phyloP scores from a whole-genome alignment of 2,888 invertebrate genomes.

The Galerucella nymphaeae region DNA sequence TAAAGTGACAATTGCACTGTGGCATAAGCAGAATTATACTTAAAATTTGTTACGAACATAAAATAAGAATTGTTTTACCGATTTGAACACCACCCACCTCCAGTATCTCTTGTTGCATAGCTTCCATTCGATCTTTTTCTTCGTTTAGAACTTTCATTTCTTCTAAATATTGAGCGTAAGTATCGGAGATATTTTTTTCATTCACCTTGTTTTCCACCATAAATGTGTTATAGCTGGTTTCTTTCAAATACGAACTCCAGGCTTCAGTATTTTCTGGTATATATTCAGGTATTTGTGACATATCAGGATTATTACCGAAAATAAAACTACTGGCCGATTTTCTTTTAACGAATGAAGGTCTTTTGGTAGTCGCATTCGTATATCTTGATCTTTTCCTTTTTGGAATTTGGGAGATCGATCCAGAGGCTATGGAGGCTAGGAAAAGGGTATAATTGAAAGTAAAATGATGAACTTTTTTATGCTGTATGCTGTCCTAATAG shows the following conservation, averaged over 20 bases:
- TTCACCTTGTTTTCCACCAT: constrained; percentile 46
- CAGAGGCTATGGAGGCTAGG: constrained; percentile 20
- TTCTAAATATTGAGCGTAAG: constrained; percentile 40
- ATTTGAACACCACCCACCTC: constrained; percentile 30
- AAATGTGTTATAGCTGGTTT: constrained; percentile 36
- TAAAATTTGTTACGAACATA: too few species aligned
- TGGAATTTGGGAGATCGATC: constrained; percentile 13
- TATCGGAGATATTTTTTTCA: constrained; percentile 40
- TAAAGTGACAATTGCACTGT: too few species aligned
- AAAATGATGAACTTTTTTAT: not conserved
- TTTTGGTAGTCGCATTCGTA: not conserved
- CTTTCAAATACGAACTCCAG: constrained; percentile 42
- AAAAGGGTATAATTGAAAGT: not conserved
- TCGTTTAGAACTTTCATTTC: constrained; percentile 41
- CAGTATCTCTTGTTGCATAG: constrained; percentile 43
- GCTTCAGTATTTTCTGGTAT: constrained; percentile 47
- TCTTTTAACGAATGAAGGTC: constrained; percentile 25
- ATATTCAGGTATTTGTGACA: constrained; percentile 41
- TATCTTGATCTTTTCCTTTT: constrained; percentile 25
- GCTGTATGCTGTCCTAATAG: too few species aligned
- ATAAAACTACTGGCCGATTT: constrained; percentile 27
- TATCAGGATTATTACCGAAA: not conserved
- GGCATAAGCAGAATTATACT: too few species aligned
- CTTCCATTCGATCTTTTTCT: constrained; percentile 41
- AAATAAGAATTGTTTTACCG: not conserved